Percentiles rank a stretch among this genome's conserved stretches.
phyloP scores from a whole-genome alignment of 2,888 invertebrate species.

The Drosophila phalerata region DNA sequence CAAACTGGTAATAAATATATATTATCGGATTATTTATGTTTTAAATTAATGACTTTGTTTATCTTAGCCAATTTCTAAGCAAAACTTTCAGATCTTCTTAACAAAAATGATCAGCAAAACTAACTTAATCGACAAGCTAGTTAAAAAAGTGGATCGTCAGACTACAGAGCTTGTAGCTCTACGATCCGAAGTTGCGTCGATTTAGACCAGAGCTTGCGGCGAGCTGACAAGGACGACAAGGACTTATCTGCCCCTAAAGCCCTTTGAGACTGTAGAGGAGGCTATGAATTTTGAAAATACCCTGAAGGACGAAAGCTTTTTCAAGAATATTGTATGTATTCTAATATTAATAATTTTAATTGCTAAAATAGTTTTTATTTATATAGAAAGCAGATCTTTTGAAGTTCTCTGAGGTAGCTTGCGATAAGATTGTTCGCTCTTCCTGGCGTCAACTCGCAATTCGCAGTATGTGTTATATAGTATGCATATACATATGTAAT shows the following conservation, averaged over 20 bases:
- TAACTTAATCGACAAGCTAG: not conserved
- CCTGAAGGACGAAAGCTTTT: not conserved
- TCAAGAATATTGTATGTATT: not conserved
- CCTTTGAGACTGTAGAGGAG: not conserved
- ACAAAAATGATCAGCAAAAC: not conserved
- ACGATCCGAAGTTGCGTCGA: not conserved
- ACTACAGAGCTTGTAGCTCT: not conserved
- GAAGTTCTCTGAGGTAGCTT: no score
- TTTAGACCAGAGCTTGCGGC: not conserved
- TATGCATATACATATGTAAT: no score
- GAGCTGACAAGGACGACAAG: not conserved
- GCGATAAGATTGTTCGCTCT: no score
- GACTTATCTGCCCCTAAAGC: not conserved
- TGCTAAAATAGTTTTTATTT: no score
- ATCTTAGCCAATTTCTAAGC: no score
- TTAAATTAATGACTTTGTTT: not conserved
- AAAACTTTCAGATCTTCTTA: no score
- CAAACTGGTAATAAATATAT: not conserved
- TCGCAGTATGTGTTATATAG: no score
- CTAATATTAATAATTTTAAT: not conserved
- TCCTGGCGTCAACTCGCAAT: no score
- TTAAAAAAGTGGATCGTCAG: not conserved
- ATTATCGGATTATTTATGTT: no score
- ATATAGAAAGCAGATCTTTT: no score
- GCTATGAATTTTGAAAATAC: not conserved